Base-by-base conservation (phyloP, 92 coral and sea anemone species). In the Zoanthus gigantus region DNA sequence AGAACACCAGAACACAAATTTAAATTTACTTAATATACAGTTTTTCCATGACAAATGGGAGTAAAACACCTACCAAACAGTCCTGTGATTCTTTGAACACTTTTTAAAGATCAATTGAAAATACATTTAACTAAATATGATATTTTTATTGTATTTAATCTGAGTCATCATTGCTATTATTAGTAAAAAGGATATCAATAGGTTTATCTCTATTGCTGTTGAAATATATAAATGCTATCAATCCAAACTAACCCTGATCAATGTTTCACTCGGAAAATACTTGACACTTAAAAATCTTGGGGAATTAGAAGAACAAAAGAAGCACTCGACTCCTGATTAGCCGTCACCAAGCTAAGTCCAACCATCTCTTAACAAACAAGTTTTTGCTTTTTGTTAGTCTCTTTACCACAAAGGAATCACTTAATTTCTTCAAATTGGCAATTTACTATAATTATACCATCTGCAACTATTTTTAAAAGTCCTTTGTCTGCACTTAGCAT, bases 331-430 rank as follows among this genome's bases (percentile, higher is more conserved):
- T 67, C 73, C 73, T 67, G 12, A 67, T 67, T 15, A 28, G 73
- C 73, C 28, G 37, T 67, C 32, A 67, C 73, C 73, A 67, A 67
- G 54, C 54, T 50, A 50, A 6, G 54, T 50, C 54, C 54, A 50
- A 50, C 73, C 73, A 67, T 67, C 31, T 67, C 73, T 67, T 17
- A 67, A 67, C 73, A 67, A 67, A 67, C 11, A 18, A 18, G 30
- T 67, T 32, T 34, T 34, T 34, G 42, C 42, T 34, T 34, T 34
- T 34, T 34, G 3, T 34, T 34, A 34, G 42, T 34, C 42, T 17
- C 73, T 67, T 67, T 67, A 67, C 4, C 73, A 28, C 23, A 67
- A 67, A 67, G 73, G 73, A 67, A 67, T 67, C n/a, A 67, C 73
- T 67, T 67, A 67, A 18, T 67, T 67, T 67, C 73, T 67, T 67